Conservation (phyloP, 1,140 invertebrate genomes). For the Eubasilissa regina region DNA sequence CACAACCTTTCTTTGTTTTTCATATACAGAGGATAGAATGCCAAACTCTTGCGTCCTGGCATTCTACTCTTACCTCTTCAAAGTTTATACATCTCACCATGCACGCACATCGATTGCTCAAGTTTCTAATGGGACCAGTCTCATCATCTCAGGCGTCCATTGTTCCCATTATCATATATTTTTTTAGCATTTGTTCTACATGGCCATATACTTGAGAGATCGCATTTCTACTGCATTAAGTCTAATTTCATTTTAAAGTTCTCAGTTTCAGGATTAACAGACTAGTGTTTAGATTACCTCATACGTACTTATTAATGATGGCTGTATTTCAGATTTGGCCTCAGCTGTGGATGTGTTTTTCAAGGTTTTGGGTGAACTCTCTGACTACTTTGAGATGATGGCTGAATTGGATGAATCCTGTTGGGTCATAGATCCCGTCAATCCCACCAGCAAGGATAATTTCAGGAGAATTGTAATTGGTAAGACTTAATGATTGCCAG, state of each 20-base stretch:
- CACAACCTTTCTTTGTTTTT: not conserved
- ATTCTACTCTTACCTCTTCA: too few relatives aligned
- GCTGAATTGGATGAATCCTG: conserved; percentile 47
- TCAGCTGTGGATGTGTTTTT: conserved; percentile 36
- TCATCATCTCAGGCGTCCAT: too few relatives aligned
- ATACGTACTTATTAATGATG: not conserved
- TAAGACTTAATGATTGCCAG: conserved; percentile 9
- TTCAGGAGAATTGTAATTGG: conserved; percentile 54
- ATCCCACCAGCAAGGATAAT: conserved; percentile 50
- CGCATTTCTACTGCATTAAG: too few relatives aligned
- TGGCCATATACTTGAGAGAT: too few relatives aligned
- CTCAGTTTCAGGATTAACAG: too few relatives aligned
- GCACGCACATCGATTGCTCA: not conserved
- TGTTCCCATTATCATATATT: too few relatives aligned
- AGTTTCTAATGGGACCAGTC: not conserved
- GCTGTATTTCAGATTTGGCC: conserved; percentile 30
- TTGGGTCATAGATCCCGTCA: conserved; percentile 55
- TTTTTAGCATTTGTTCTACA: not conserved
- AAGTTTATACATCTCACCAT: too few relatives aligned
- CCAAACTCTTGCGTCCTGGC: not conserved
- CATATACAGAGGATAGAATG: not conserved
- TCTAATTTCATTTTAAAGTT: not conserved
- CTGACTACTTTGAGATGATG: conserved; percentile 52
- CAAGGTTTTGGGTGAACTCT: conserved; percentile 26
- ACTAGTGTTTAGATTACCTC: not conserved